Base-by-base conservation (phyloP, 2,113 vertebrate genomes). In the Chrysochloris asiatica region DNA sequence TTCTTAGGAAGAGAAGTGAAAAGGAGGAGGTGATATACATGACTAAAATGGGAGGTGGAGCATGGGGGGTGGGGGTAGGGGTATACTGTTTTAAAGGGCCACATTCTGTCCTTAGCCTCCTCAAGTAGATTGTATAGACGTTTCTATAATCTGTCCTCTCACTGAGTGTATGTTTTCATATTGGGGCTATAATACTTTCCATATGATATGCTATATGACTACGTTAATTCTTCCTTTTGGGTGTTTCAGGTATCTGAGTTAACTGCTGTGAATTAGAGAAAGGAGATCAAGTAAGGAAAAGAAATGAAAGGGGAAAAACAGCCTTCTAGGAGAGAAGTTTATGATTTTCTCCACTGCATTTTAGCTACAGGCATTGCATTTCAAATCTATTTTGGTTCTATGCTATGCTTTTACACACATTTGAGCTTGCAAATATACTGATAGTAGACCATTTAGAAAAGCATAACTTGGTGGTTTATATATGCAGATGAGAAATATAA, bases 341-440 rank as follows among this genome's bases (percentile, higher is more conserved):
- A 59, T 73, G 50, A 56, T 75, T 93, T 73, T 71, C 78, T 36
- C 9, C 33, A 81, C 41, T 76, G 33, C 4, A 65, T 50, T 63
- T 88, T 86, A n/a, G 45, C 50, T 47, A 54, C 22, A 71, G 52
- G 50, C 43, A 88, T 76, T 80, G 4, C 19, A 95, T 88, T 93
- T 85, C 19, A 85, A 52, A 45, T 54, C 52, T 86, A 22, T 13
- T 11, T 56, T 11, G 21, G 13, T 48, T 28, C 28, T 79, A 85
- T 76, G 75, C 81, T 65, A 77, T 65, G 41, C 38, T 91, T 84
- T 54, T 72, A 43, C 73, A 24, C 54, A 56, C 17, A 80, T 80
- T 91, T 91, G 63, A 61, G 38, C 73, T 80, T 90, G 36, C 90
- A 84, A 80, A 43, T 69, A n/a, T 73, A 36, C 47, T 52, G 30